Conservation (phyloP, 2,888 invertebrate species). For the Synergus gifuensis region DNA sequence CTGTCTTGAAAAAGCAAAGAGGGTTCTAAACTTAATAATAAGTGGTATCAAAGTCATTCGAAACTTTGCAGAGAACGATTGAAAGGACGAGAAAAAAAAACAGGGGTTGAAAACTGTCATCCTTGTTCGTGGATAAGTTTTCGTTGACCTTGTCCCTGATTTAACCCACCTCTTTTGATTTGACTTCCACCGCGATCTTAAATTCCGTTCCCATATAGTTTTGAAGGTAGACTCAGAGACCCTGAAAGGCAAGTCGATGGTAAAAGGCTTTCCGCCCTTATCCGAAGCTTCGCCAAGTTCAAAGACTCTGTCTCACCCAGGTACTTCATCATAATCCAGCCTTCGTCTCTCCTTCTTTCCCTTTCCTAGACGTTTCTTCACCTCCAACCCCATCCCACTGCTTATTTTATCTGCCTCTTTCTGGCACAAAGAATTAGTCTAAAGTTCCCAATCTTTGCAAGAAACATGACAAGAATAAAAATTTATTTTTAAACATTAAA, state of each 20-base stretch:
- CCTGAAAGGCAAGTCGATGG: slow-evolving; percentile 24
- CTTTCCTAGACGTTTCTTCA: not conserved
- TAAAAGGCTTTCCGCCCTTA: slow-evolving; percentile 23
- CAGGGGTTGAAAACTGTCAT: slow-evolving; percentile 47
- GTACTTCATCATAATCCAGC: slow-evolving; percentile 54
- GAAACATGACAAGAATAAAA: no score
- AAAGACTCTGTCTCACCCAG: slow-evolving; percentile 52
- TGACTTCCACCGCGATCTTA: slow-evolving; percentile 1
- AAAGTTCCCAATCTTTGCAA: no score
- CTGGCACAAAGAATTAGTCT: not conserved
- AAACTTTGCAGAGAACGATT: not conserved
- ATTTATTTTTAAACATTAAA: no score
- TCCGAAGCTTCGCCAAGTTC: slow-evolving; percentile 51
- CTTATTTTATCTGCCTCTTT: not conserved
- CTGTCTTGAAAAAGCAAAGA: not conserved
- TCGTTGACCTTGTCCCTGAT: slow-evolving; percentile 28
- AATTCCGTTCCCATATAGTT: slow-evolving; percentile 17
- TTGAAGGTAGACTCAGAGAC: not conserved
- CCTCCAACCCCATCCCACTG: not conserved
- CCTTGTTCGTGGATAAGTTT: slow-evolving; percentile 43
- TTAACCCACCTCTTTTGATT: slow-evolving; percentile 14
- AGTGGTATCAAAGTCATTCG: not conserved
- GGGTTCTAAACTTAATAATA: slow-evolving; percentile 2
- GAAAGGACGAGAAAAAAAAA: not conserved
- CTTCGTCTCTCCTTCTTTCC: slow-evolving; percentile 42